phyloP scores from a whole-genome alignment of 2,113 vertebrate species.

The Poeciliopsis prolifica region DNA sequence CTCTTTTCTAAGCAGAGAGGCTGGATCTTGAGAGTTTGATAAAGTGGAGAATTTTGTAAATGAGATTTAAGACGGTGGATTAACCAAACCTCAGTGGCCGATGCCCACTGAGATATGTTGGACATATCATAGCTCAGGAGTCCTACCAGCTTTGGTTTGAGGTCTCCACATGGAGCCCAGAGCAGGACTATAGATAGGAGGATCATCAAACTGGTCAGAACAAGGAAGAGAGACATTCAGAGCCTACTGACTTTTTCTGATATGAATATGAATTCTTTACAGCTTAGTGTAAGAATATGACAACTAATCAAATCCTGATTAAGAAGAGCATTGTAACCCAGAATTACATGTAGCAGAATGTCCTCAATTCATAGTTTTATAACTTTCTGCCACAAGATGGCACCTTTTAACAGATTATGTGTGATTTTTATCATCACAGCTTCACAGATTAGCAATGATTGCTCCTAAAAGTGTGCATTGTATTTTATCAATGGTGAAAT shows the following conservation, averaged over 20 bases:
- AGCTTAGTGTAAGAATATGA: neutral
- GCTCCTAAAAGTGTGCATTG: neutral
- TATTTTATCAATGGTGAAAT: too few species aligned
- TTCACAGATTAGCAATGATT: neutral
- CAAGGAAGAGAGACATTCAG: constrained; percentile 46
- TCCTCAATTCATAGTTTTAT: neutral
- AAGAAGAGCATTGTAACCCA: neutral
- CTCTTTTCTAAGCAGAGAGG: constrained; percentile 79
- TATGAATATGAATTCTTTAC: neutral
- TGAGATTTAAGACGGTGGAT: constrained; percentile 69
- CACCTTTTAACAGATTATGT: constrained; percentile 35
- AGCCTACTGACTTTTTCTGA: constrained; percentile 1
- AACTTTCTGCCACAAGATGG: constrained; percentile 44
- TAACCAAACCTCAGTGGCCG: neutral
- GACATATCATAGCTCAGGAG: neutral
- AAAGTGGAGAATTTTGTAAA: constrained; percentile 82
- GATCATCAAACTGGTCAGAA: constrained; percentile 29
- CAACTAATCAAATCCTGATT: neutral
- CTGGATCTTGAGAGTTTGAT: constrained; percentile 63
- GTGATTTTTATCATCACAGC: neutral
- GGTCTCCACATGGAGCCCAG: constrained; percentile 17
- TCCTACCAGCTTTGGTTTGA: neutral
- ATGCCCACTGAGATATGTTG: constrained; percentile 2
- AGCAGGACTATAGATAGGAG: constrained; percentile 7
- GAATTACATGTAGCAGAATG: too few species aligned